Conservation (phyloP, 2,797 vertebrate genomes). For the Petrocephalus sullivani region DNA sequence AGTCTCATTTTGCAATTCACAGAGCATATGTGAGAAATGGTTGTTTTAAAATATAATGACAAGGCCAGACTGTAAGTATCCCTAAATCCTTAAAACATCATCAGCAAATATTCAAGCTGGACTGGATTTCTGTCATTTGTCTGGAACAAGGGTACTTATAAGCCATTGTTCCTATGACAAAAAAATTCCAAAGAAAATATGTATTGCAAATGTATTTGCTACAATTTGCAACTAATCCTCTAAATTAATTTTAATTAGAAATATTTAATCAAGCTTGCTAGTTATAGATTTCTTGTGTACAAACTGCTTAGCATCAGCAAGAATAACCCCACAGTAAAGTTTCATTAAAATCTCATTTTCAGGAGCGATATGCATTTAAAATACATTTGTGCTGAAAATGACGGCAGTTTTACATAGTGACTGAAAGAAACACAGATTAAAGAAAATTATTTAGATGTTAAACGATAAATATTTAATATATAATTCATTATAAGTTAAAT, state of each 20-base stretch:
- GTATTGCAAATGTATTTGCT: not conserved
- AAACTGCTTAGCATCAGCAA: not conserved
- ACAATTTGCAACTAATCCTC: not conserved
- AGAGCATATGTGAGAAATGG: not conserved
- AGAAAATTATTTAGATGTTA: not conserved
- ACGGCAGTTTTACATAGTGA: not conserved
- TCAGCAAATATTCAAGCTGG: not conserved
- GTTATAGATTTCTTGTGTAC: not conserved
- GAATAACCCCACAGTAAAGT: not conserved
- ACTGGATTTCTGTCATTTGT: not conserved
- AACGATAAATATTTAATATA: not conserved
- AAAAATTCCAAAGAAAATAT: not conserved
- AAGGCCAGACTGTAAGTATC: not conserved
- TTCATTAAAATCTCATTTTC: conserved; percentile 8
- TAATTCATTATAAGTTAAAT: not conserved
- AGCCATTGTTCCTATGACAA: not conserved
- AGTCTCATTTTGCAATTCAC: not conserved
- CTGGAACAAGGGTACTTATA: not conserved
- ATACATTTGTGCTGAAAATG: not conserved
- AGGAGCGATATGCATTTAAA: not conserved
- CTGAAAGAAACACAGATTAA: not conserved
- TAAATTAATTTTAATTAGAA: not conserved
- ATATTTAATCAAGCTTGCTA: not conserved
- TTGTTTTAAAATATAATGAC: not conserved
- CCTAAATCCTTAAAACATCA: not conserved